phyloP scores from a whole-genome alignment of 2,113 vertebrate species.

The Corynorhinus townsendii region DNA sequence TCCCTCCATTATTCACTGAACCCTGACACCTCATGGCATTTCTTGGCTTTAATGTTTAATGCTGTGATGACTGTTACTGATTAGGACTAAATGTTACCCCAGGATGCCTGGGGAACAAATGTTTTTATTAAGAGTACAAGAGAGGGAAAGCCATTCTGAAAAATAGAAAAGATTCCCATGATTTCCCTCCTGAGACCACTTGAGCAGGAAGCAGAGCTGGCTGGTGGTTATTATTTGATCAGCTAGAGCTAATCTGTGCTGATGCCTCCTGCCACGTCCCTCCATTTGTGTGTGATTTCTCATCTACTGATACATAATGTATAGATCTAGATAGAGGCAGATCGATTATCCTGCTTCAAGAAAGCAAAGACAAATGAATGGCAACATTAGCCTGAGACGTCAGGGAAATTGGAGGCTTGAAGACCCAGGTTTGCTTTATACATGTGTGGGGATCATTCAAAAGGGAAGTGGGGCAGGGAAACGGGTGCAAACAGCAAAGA shows the following conservation, averaged over 20 bases:
- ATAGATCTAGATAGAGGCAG: slow-evolving; percentile 57
- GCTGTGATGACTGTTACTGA: slow-evolving; percentile 55
- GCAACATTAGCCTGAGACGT: slow-evolving; percentile 38
- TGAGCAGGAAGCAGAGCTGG: slow-evolving; percentile 39
- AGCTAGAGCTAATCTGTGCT: slow-evolving; percentile 65
- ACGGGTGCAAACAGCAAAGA: background rate
- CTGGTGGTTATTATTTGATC: slow-evolving; percentile 71
- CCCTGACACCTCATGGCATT: background rate
- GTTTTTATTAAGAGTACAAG: slow-evolving; percentile 69
- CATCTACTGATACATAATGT: slow-evolving; percentile 62
- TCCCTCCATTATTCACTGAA: slow-evolving; percentile 12
- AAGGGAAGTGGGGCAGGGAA: background rate
- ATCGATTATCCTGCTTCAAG: slow-evolving; percentile 54
- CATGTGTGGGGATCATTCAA: background rate
- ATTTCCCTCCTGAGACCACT: slow-evolving; percentile 60
- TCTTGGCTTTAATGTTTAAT: slow-evolving; percentile 71
- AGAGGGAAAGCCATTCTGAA: slow-evolving; percentile 60
- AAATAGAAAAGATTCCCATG: slow-evolving; percentile 54
- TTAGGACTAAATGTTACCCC: slow-evolving; percentile 61
- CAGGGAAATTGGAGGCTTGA: background rate
- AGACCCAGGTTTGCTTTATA: background rate
- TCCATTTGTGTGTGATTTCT: slow-evolving; percentile 57
- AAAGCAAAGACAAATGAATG: slow-evolving; percentile 53
- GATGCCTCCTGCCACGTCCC: slow-evolving; percentile 57
- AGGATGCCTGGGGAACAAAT: slow-evolving; percentile 53